These are phyloP conservation scores for Eurystomus gularis DNA, from an alignment of 2,113 vertebrate species.

Conservation along the genomic window DNA sequence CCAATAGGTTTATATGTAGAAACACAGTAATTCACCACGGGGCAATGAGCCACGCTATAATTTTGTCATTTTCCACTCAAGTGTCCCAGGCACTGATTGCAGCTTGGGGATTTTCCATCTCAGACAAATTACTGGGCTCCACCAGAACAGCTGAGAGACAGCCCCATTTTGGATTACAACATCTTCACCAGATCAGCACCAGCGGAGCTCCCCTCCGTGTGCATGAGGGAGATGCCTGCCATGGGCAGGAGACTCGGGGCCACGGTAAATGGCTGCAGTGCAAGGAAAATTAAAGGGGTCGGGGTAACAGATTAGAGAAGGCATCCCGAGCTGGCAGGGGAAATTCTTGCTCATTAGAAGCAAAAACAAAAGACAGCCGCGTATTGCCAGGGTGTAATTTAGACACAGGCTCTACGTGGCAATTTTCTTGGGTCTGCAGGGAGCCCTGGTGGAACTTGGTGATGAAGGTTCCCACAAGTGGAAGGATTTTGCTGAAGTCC, in stretches of 20 bases:
- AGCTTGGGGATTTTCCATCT: constrained; percentile 25
- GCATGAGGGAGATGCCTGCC: background rate
- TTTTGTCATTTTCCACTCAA: constrained; percentile 14
- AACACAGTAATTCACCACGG: background rate
- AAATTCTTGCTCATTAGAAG: constrained; percentile 18
- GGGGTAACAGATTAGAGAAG: constrained; percentile 1
- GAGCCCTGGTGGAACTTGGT: background rate
- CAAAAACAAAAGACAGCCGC: constrained; percentile 9
- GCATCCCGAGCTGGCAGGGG: background rate
- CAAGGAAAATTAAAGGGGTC: constrained; percentile 32
- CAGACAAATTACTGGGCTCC: background rate
- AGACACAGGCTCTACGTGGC: background rate
- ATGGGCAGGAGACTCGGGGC: background rate
- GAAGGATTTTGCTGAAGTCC: background rate
- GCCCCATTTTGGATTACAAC: background rate
- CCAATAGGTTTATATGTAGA: background rate
- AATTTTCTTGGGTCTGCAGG: constrained; percentile 1
- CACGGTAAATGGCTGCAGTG: background rate
- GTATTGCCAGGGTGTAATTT: constrained; percentile 12
- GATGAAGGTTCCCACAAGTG: background rate
- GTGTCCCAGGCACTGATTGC: background rate
- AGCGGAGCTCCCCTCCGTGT: background rate
- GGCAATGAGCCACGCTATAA: background rate
- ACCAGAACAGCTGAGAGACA: background rate
- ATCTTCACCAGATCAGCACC: background rate